phyloP scores from a whole-genome alignment of 2,888 invertebrate genomes.

The Petrolisthes manimaculis region DNA sequence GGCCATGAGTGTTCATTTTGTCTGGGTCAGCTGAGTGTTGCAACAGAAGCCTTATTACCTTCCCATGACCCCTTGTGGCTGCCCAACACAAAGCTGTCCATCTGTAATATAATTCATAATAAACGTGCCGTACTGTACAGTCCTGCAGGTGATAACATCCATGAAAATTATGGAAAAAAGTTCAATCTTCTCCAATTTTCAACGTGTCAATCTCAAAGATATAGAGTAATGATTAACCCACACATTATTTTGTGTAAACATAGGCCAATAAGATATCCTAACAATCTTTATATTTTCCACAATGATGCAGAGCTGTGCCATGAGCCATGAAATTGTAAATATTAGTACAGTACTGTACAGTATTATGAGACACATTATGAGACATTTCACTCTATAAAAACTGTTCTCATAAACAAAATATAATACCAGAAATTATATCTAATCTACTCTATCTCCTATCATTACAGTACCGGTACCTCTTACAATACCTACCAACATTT shows the following conservation, averaged over 20 bases:
- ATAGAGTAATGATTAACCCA: background rate
- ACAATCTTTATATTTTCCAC: too few relatives aligned
- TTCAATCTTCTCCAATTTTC: background rate
- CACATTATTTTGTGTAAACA: background rate
- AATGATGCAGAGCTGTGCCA: too few relatives aligned
- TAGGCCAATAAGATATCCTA: too few relatives aligned
- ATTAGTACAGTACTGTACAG: too few relatives aligned
- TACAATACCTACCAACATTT: too few relatives aligned
- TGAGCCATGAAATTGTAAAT: too few relatives aligned
- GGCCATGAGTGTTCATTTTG: conserved; percentile 54
- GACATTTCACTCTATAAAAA: too few relatives aligned
- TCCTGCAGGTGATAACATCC: background rate
- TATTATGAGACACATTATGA: too few relatives aligned
- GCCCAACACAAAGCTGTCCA: conserved; percentile 65
- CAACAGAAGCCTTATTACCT: conserved; percentile 46
- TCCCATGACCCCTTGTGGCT: conserved; percentile 51
- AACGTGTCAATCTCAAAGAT: background rate
- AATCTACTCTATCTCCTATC: too few relatives aligned
- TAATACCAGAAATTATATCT: too few relatives aligned
- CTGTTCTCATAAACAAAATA: too few relatives aligned
- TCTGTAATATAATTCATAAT: conserved; percentile 23
- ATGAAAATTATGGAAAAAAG: background rate
- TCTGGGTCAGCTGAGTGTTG: conserved; percentile 56
- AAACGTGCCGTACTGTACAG: background rate
- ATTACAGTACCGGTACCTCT: too few relatives aligned